Conservation (phyloP, 2,797 vertebrate genomes). For the Melanotaenia nigrans region DNA sequence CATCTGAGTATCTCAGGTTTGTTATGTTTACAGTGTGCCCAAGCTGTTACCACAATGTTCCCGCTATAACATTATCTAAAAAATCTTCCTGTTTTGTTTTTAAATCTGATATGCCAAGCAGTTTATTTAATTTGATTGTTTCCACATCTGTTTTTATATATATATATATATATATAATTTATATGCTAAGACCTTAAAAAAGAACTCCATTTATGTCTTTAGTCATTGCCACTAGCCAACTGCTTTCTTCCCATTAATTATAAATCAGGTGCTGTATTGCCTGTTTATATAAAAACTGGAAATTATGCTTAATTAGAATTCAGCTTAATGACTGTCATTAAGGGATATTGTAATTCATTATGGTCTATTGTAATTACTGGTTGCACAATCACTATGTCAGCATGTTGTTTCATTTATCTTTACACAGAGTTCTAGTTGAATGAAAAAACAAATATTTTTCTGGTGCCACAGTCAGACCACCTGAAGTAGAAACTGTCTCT, state of each 20-base stretch:
- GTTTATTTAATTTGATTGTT: not conserved
- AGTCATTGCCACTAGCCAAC: conserved; percentile 27
- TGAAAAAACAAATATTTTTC: conserved; percentile 36
- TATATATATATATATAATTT: not conserved
- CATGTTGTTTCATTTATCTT: conserved; percentile 55
- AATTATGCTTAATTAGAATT: conserved; percentile 66
- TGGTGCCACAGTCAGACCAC: conserved; percentile 32
- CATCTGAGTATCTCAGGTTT: conserved; percentile 21
- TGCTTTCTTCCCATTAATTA: conserved; percentile 50
- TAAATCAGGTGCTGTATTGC: conserved; percentile 49
- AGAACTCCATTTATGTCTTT: not conserved
- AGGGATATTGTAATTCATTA: conserved; percentile 64
- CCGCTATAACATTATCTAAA: not conserved
- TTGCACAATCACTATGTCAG: conserved; percentile 45
- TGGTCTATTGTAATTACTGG: conserved; percentile 42
- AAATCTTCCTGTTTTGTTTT: not conserved
- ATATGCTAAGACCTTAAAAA: not conserved
- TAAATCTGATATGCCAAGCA: not conserved
- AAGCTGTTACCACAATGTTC: not conserved
- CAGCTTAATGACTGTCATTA: conserved; percentile 56
- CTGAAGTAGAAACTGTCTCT: conserved; percentile 3
- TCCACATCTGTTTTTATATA: not conserved
- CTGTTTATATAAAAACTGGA: conserved; percentile 55
- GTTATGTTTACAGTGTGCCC: conserved; percentile 30
- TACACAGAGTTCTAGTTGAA: conserved; percentile 43